These are phyloP conservation scores for Nephrotoma guestfalica DNA, from an alignment of 2,888 invertebrate genomes.

Conservation along the genomic window DNA sequence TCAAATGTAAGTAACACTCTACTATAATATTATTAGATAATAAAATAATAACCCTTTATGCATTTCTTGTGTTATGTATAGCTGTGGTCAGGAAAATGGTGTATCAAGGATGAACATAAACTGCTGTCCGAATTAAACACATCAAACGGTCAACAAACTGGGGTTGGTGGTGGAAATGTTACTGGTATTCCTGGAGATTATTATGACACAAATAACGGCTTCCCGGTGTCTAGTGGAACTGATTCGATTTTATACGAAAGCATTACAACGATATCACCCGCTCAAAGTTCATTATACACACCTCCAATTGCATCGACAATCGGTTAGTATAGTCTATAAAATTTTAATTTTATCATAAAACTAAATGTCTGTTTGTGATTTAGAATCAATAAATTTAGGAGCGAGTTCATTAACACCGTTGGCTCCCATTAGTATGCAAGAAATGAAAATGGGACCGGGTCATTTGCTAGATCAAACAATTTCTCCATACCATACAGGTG, in stretches of 20 bases:
- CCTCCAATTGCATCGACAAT: conserved; percentile 58
- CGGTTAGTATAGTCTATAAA: conserved; percentile 33
- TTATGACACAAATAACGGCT: conserved; percentile 39
- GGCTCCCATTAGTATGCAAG: conserved; percentile 61
- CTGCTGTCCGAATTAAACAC: conserved; percentile 66
- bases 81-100: conserved; percentile 85
- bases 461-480: conserved; percentile 47
- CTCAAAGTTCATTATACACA: conserved; percentile 60
- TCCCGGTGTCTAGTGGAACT: conserved; percentile 25
- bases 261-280: conserved; percentile 56
- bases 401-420: conserved; percentile 52
- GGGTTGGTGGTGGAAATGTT: conserved; percentile 25
- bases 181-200: conserved; percentile 24
- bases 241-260: conserved; percentile 51
- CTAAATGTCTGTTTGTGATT: neutral
- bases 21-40: too few relatives aligned
- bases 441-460: conserved; percentile 50
- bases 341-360: neutral
- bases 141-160: conserved; percentile 24
- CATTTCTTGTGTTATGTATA: conserved; percentile 29
- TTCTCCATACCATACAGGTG: conserved; percentile 58
- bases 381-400: conserved; percentile 25
- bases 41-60: neutral
- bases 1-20: conserved; percentile 64
- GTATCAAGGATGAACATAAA: conserved; percentile 83